Conservation (phyloP, 2,797 vertebrate species). For the Enteromius thamalakanensis region DNA sequence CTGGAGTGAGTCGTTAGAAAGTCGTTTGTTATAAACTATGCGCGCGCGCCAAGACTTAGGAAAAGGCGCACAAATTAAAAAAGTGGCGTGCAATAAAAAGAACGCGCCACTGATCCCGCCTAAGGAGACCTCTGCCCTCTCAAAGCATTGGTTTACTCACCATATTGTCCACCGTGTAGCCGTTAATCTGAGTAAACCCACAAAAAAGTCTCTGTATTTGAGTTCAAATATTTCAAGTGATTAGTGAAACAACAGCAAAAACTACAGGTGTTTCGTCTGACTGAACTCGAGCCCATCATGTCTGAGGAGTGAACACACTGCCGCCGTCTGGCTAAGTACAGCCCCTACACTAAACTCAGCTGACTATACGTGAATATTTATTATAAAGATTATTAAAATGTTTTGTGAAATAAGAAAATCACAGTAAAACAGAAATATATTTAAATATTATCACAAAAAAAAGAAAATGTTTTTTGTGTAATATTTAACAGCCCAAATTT, state of each 20-base stretch:
- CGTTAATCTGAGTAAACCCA: not conserved
- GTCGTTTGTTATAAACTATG: conserved; percentile 20
- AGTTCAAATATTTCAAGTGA: not conserved
- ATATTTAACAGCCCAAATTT: not conserved
- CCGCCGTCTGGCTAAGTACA: conserved; percentile 54
- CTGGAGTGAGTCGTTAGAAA: conserved; percentile 18
- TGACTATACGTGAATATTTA: not conserved
- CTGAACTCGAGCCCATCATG: not conserved
- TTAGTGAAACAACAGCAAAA: not conserved
- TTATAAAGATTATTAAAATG: not conserved
- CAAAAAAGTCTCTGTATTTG: not conserved
- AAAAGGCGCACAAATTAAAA: conserved; percentile 57
- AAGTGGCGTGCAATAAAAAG: conserved; percentile 54
- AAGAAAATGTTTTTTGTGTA: not conserved
- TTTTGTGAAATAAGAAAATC: not conserved
- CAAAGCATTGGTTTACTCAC: not conserved
- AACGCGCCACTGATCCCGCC: conserved; percentile 77
- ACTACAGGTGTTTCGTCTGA: not conserved
- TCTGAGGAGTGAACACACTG: conserved; percentile 54
- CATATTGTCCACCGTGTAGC: not conserved
- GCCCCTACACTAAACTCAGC: not conserved
- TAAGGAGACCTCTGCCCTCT: conserved; percentile 49
- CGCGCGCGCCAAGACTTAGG: conserved; percentile 44
- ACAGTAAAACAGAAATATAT: not conserved
- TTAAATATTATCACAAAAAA: not conserved